These are phyloP conservation scores for Scylla paramamosain DNA, from an alignment of 1,140 invertebrate species.

Conservation along the genomic window DNA sequence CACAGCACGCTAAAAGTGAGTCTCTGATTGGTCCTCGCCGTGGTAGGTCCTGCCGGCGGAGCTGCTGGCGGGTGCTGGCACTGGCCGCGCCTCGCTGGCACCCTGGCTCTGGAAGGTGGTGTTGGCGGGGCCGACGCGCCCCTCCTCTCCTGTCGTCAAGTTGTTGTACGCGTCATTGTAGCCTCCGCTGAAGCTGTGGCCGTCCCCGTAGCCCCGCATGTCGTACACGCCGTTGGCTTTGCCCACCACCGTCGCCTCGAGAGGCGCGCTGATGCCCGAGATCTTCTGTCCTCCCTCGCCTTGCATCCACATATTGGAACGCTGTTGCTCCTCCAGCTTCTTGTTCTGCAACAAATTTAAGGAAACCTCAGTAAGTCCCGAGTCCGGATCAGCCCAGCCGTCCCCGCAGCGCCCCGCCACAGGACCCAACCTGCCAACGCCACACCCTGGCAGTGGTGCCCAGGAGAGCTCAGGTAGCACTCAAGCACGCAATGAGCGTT, in stretches of 20 bases:
- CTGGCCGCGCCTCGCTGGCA: not conserved
- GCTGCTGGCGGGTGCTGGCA: not conserved
- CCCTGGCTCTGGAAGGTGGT: constrained; percentile 59
- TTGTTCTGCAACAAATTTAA: constrained; percentile 24
- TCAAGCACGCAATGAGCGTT: too few species aligned
- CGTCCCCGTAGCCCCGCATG: constrained; percentile 65
- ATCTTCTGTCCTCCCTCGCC: constrained; percentile 25
- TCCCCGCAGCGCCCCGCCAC: too few species aligned
- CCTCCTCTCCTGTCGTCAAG: constrained; percentile 24
- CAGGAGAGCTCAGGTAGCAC: too few species aligned
- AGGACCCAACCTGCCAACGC: too few species aligned
- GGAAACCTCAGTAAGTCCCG: too few species aligned
- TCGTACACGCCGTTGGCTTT: constrained; percentile 70
- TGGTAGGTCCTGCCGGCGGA: not conserved
- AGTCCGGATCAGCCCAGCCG: too few species aligned
- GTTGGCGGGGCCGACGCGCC: constrained; percentile 2
- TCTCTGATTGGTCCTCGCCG: not conserved
- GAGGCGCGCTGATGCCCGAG: constrained; percentile 52
- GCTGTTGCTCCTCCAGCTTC: constrained; percentile 15
- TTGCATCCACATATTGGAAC: constrained; percentile 49
- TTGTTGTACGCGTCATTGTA: constrained; percentile 44
- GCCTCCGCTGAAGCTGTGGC: constrained; percentile 70
- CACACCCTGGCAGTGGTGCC: too few species aligned
- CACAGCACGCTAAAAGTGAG: not conserved
- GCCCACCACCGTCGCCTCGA: constrained; percentile 56